Evolutionary conservation across 2,113 vertebrate genomes (phyloP), one percentile per base, ranked within the genome.

Genomic region (Tinamus guttatus): DNA sequence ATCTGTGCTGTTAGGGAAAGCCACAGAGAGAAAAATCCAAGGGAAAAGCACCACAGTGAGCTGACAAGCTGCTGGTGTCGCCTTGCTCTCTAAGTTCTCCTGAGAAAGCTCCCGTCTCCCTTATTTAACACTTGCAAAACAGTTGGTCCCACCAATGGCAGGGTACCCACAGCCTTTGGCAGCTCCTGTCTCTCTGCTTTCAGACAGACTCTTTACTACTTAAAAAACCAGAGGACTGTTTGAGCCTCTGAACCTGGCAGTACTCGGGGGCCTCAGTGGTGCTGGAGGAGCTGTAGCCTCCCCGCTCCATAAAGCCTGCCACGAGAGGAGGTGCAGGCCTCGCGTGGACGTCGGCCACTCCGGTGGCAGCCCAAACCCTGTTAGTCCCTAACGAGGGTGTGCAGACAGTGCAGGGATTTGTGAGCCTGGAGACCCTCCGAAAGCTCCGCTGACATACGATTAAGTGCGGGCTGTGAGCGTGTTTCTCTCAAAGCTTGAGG

Each of bases 131-230:
- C 6, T 45, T 65, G 59, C 22, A 76, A 81, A 51, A 34, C 95
- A 58, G 62, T 75, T 69, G 83, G n/a, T 63, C 41, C 94, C 73
- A 59, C 70, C 28, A 28, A 22, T 68, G 41, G 70, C 27, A 45
- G 65, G 65, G 21, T 71, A 81, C 82, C 78, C 89, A 36, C 30
- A 91, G 27, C 7, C 13, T 2, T 12, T 92, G 91, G 84, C 76
- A 94, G 38, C 73, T 88, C 83, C 75, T 92, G 24, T 81, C 84
- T 71, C 84, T 84, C 81, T 87, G 41, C 75, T 94, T 95, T 81
- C 75, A 94, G 85, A 54, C 58, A 85, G 60, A 86, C 69, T 43
- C 62, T 71, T 73, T 51, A 62, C 78, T 84, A 91, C 73, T 83
- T 83, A 71, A 85, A 81, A 59, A 93, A 38, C 40, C 80, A 7